These are phyloP conservation scores for Oncorhynchus masou DNA, from an alignment of 2,113 vertebrate genomes.

Conservation along the genomic window DNA sequence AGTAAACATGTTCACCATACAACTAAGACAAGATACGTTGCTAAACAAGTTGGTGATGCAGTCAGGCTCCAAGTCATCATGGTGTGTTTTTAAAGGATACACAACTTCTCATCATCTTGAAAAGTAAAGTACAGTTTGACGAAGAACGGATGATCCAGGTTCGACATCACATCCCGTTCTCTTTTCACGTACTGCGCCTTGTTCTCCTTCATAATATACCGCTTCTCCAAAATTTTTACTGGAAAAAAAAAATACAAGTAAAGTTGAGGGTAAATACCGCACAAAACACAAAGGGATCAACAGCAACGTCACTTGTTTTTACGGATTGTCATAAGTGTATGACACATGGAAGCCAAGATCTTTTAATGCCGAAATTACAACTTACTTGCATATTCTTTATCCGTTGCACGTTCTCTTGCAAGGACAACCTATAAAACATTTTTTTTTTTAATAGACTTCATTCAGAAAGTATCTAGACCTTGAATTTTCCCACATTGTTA, in stretches of 20 bases:
- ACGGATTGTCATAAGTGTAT: too few relatives aligned
- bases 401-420: conserved; percentile 89
- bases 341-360: background rate
- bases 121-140: conserved; percentile 99
- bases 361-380: conserved; percentile 30
- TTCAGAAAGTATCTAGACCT: too few relatives aligned
- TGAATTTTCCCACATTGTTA: too few relatives aligned
- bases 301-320: too few relatives aligned
- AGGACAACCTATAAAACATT: conserved; percentile 84
- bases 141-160: conserved; percentile 96
- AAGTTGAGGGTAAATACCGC: background rate
- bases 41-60: background rate
- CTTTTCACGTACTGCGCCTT: conserved; percentile 96
- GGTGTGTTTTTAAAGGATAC: conserved; percentile 82
- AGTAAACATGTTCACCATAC: background rate
- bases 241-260: conserved; percentile 36
- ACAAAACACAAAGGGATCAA: background rate
- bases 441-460: background rate
- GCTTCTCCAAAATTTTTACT: conserved; percentile 99
- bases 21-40: background rate
- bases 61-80: background rate
- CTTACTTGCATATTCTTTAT: conserved; percentile 98
- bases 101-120: conserved; percentile 98
- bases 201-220: conserved; percentile 98
- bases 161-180: conserved; percentile 96